Conservation (phyloP, 1,140 invertebrate species). For the Meloidogyne chitwoodi region DNA sequence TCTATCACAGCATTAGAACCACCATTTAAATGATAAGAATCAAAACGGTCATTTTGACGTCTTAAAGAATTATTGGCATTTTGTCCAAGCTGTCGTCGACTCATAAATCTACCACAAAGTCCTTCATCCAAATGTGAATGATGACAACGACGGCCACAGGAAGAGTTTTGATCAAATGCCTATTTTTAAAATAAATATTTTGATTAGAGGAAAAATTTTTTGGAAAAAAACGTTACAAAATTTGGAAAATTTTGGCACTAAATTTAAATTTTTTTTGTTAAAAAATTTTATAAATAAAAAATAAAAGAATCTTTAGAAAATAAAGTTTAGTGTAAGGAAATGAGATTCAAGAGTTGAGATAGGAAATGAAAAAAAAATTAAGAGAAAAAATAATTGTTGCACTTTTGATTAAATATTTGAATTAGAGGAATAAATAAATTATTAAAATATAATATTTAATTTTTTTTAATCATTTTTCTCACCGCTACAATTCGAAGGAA, state of each 20-base stretch:
- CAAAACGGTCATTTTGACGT: conserved; percentile 84
- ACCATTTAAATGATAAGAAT: conserved; percentile 69
- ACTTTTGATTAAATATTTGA: too few relatives aligned
- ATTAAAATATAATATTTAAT: neutral
- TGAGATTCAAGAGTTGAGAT: too few relatives aligned
- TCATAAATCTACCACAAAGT: conserved; percentile 17
- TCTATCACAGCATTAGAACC: conserved; percentile 68
- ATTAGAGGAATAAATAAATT: neutral
- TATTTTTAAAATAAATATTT: conserved; percentile 2
- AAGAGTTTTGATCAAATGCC: conserved; percentile 23
- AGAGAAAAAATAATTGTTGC: too few relatives aligned
- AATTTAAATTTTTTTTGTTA: too few relatives aligned
- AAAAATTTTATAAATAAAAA: too few relatives aligned
- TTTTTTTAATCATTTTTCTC: neutral
- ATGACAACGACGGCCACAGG: neutral
- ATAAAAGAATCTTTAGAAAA: too few relatives aligned
- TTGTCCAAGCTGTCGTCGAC: neutral
- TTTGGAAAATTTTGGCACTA: too few relatives aligned
- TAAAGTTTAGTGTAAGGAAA: too few relatives aligned
- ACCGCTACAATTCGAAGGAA: conserved; percentile 20
- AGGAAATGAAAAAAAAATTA: too few relatives aligned
- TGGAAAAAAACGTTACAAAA: too few relatives aligned
- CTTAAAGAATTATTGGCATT: conserved; percentile 71
- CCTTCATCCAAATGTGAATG: conserved; percentile 17
- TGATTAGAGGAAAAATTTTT: neutral